A percentile compares a stretch with the other conserved stretches of the same genome.
Evolutionary conservation across 2,113 vertebrate genomes (phyloP).

Genomic region (Bufo bufo): DNA sequence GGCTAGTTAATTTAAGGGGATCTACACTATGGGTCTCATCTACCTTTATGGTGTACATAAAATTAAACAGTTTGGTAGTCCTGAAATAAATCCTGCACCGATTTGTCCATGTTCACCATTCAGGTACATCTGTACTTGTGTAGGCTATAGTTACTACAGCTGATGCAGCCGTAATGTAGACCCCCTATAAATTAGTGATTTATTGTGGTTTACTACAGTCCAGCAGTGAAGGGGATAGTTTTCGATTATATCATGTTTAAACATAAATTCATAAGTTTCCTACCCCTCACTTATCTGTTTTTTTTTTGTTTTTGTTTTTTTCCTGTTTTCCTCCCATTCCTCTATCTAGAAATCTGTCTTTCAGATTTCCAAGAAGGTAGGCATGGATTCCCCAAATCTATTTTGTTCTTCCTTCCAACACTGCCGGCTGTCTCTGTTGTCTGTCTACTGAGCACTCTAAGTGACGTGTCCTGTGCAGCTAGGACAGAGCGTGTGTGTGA

Average conservation of each 20-base stretch:
- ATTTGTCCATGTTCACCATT: neutral
- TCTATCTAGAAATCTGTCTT: conserved; percentile 94
- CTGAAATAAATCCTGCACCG: neutral
- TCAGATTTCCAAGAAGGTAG: conserved; percentile 93
- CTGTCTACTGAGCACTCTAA: conserved; percentile 64
- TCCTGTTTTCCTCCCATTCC: conserved; percentile 78
- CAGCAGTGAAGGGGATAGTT: conserved; percentile 34
- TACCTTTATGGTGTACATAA: neutral
- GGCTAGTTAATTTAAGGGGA: neutral
- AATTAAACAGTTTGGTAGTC: neutral
- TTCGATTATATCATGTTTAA: conserved; percentile 18
- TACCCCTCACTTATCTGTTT: conserved; percentile 69
- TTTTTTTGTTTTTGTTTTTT: conserved; percentile 67
- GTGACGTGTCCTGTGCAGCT: conserved; percentile 50
- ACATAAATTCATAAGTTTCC: conserved; percentile 36
- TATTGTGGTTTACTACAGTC: neutral
- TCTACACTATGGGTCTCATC: neutral
- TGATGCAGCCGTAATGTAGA: neutral
- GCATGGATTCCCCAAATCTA: conserved; percentile 72
- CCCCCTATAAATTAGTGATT: neutral
- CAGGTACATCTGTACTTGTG: neutral
- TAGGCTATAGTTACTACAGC: neutral
- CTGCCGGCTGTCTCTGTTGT: conserved; percentile 34
- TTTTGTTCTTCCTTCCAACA: conserved; percentile 4
- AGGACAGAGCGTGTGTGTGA: conserved; percentile 16